phyloP scores from a whole-genome alignment of 2,888 invertebrate species.

The Chrysolina americana region DNA sequence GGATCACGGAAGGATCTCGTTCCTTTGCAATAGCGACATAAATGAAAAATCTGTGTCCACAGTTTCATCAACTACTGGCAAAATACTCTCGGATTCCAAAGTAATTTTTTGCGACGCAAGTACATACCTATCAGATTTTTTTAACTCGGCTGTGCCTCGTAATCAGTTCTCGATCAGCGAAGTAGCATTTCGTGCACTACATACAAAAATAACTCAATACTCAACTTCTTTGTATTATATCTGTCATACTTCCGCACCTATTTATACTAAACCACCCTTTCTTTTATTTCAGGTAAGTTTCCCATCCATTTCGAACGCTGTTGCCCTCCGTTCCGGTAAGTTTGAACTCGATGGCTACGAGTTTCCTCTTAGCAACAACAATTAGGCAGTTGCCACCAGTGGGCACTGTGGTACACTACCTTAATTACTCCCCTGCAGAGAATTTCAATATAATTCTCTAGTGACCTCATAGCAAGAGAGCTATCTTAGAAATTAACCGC shows the following conservation, averaged over 20 bases:
- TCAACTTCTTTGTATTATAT: too few species aligned
- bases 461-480: slow-evolving; percentile 32
- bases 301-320: not conserved
- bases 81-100: too few species aligned
- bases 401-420: slow-evolving; percentile 24
- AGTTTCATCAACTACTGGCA: not conserved
- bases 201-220: too few species aligned
- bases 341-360: not conserved
- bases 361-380: slow-evolving; percentile 29
- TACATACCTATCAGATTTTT: too few species aligned
- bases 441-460: slow-evolving; percentile 43
- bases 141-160: too few species aligned
- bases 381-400: slow-evolving; percentile 8
- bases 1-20: too few species aligned
- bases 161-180: too few species aligned
- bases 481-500: slow-evolving; percentile 30
- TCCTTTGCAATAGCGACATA: too few species aligned
- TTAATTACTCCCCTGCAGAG: slow-evolving; percentile 43
- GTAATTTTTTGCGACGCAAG: too few species aligned
- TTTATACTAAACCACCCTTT: slow-evolving; percentile 16
- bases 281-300: slow-evolving; percentile 41
- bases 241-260: too few species aligned
- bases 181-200: too few species aligned
- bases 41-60: not conserved
- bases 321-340: slow-evolving; percentile 27